phyloP scores from a whole-genome alignment of 2,797 vertebrate genomes.

The Scolopax bukidnonensis region DNA sequence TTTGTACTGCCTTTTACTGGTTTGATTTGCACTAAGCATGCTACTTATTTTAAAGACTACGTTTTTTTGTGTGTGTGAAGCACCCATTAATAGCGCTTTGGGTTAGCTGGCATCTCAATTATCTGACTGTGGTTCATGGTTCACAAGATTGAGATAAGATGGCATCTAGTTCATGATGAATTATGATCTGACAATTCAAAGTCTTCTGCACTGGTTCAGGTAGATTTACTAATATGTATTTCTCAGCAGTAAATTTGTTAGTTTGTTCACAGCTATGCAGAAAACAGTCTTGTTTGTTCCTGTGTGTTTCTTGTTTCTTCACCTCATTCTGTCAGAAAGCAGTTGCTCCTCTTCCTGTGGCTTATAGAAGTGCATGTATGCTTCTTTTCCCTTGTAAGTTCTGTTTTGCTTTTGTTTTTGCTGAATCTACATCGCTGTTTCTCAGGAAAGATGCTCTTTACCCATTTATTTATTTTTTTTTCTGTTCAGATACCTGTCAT shows the following conservation, averaged over 20 bases:
- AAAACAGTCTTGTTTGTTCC: neutral
- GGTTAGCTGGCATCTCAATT: neutral
- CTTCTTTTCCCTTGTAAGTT: neutral
- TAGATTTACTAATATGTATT: neutral
- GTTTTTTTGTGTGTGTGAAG: neutral
- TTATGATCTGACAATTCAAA: neutral
- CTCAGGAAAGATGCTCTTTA: neutral
- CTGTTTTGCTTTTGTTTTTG: neutral
- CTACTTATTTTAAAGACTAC: neutral
- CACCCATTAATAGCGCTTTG: conserved; percentile 20
- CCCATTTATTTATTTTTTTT: neutral
- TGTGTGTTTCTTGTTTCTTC: neutral
- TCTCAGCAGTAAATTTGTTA: neutral
- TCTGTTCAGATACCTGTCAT: neutral
- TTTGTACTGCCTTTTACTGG: neutral
- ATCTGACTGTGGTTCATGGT: neutral
- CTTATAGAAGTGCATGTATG: neutral
- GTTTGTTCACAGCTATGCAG: neutral
- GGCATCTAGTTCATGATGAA: neutral
- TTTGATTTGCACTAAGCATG: neutral
- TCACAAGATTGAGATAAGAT: neutral
- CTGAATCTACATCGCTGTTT: neutral
- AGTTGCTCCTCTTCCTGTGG: neutral
- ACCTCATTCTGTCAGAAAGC: conserved; percentile 39
- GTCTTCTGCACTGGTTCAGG: neutral